A percentile compares a stretch with the other conserved stretches of the same genome.
Evolutionary conservation across 2,888 invertebrate species (phyloP).

Genomic region (Clitarchus hookeri): DNA sequence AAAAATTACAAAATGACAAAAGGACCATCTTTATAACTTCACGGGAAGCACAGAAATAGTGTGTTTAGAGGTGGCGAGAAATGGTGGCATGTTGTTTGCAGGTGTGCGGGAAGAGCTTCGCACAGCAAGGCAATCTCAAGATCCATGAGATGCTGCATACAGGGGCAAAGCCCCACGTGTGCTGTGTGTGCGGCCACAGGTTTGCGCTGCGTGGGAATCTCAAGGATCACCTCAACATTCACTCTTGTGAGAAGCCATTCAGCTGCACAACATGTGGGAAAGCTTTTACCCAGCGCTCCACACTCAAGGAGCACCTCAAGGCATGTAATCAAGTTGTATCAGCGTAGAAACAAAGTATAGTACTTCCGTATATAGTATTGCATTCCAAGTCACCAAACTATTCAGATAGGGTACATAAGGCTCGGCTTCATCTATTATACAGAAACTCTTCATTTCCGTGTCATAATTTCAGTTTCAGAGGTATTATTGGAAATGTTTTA

Average conservation of each 20-base stretch:
- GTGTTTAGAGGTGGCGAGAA: no score
- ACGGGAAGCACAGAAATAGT: no score
- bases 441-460: no score
- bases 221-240: constrained; percentile 36
- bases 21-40: no score
- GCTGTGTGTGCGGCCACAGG: constrained; percentile 31
- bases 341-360: not conserved
- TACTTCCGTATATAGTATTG: not conserved
- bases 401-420: no score
- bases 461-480: no score
- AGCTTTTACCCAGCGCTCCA: constrained; percentile 35
- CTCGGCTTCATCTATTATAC: no score
- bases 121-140: constrained; percentile 36
- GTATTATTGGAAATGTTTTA: no score
- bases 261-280: constrained; percentile 32
- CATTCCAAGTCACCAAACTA: no score
- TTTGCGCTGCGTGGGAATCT: constrained; percentile 35
- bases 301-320: constrained; percentile 34
- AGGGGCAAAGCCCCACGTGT: constrained; percentile 32
- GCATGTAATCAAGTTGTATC: not conserved
- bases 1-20: no score
- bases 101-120: constrained; percentile 36
- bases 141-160: constrained; percentile 36
- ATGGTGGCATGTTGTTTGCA: not conserved
- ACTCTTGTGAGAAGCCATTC: constrained; percentile 27